Evolutionary conservation across 2,113 vertebrate genomes (phyloP).

Genomic region (Trogon melanurus): DNA sequence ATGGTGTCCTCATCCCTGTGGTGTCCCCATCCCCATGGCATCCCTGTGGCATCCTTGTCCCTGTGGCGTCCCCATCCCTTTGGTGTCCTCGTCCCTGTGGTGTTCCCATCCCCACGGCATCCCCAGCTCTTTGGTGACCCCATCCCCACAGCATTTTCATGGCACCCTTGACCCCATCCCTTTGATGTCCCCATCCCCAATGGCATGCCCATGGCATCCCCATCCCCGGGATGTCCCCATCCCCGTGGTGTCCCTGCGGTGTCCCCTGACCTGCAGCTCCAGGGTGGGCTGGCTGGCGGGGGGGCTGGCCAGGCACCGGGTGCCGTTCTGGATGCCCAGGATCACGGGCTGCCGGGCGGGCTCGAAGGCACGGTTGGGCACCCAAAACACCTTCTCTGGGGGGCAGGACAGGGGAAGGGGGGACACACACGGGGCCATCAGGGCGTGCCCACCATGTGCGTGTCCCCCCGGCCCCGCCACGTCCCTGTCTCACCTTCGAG

Average conservation of each 20-base stretch:
- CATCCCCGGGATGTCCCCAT: accelerated
- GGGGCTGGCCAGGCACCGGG: not conserved
- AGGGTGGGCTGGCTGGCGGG: not conserved
- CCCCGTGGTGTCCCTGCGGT: not conserved
- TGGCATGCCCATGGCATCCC: not conserved
- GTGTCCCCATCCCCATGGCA: accelerated
- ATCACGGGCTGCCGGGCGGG: not conserved
- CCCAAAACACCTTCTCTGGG: slow-evolving; percentile 12
- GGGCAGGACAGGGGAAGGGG: not conserved
- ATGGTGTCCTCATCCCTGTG: accelerated
- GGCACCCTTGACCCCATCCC: not conserved
- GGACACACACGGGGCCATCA: too few species aligned
- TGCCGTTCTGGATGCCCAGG: not conserved
- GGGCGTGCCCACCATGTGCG: accelerated
- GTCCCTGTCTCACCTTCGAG: slow-evolving; percentile 53
- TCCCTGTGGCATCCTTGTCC: not conserved
- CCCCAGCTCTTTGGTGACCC: accelerated
- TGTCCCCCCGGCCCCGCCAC: accelerated
- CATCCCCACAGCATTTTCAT: accelerated
- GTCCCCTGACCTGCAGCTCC: not conserved
- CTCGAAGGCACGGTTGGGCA: not conserved
- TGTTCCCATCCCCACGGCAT: not conserved
- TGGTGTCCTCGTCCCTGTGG: accelerated
- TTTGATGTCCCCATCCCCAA: accelerated
- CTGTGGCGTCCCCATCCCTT: accelerated